Conservation (phyloP, 92 coral and sea anemone species). For the Parazoanthus darwini region DNA sequence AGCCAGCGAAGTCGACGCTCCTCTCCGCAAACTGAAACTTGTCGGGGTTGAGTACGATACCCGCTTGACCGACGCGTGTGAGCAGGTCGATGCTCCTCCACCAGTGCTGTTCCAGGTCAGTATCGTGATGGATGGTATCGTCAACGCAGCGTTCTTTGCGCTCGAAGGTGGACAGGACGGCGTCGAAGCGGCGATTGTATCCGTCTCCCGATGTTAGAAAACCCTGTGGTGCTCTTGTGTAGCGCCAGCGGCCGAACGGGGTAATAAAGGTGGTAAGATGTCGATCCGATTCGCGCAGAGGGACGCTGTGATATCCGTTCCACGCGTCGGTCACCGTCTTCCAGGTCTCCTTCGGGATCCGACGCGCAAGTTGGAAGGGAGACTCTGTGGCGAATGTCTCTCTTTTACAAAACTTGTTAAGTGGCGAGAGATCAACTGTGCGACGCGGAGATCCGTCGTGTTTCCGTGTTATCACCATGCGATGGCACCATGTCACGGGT, state of each 20-base stretch:
- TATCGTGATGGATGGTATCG: conserved; percentile 76
- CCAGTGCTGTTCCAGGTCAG: conserved; percentile 79
- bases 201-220: conserved; percentile 74
- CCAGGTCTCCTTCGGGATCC: conserved; percentile 63
- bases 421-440: conserved; percentile 60
- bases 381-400: conserved; percentile 59
- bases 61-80: conserved; percentile 74
- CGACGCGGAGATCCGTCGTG: conserved; percentile 75
- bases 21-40: conserved; percentile 65
- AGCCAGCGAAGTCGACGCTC: conserved; percentile 66
- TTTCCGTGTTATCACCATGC: conserved; percentile 65
- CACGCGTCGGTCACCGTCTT: conserved; percentile 60
- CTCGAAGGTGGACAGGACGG: conserved; percentile 62
- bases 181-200: conserved; percentile 71
- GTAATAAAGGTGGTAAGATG: conserved; percentile 60
- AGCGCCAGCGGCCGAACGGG: conserved; percentile 76
- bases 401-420: conserved; percentile 56
- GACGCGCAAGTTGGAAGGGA: conserved; percentile 61
- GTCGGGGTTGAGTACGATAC: conserved; percentile 72
- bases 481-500: conserved; percentile 71
- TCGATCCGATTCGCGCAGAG: conserved; percentile 49
- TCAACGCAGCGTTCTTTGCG: conserved; percentile 75
- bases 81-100: conserved; percentile 78
- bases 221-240: conserved; percentile 78
- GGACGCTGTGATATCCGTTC: conserved; percentile 60